Evolutionary conservation across 64 coral and sea anemone species (phyloP).

Genomic region (Exaiptasia diaphana): DNA sequence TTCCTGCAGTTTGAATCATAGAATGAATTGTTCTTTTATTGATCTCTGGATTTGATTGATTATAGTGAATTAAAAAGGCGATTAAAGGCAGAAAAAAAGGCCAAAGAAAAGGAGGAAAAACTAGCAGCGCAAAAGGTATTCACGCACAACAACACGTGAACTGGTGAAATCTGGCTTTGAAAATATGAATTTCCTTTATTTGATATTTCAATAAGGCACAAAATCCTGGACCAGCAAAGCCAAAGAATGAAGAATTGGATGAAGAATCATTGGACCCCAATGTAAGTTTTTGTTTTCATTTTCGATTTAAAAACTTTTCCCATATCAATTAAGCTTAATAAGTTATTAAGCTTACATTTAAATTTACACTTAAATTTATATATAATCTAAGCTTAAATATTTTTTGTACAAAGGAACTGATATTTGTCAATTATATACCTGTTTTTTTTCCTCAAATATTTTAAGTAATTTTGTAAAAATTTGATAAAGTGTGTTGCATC

Average conservation of each 20-base stretch:
- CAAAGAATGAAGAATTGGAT: slow-evolving; percentile 84
- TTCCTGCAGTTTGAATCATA: not conserved
- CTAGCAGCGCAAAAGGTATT: slow-evolving; percentile 52
- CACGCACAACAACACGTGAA: slow-evolving; percentile 54
- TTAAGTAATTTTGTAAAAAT: no score
- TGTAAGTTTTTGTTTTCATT: slow-evolving; percentile 44
- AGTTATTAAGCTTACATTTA: no score
- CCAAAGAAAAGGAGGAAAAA: slow-evolving; percentile 95
- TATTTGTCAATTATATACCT: no score
- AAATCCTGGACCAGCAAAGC: slow-evolving; percentile 32
- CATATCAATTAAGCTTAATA: no score
- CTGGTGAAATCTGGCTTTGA: not conserved
- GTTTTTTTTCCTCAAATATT: no score
- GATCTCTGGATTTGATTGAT: not conserved
- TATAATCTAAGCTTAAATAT: no score
- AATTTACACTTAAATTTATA: no score
- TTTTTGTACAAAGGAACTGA: no score
- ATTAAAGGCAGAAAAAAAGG: slow-evolving; percentile 92
- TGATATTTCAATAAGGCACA: slow-evolving; percentile 43
- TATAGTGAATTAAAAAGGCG: slow-evolving; percentile 85
- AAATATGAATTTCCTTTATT: not conserved
- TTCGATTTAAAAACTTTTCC: no score
- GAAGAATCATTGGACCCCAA: slow-evolving; percentile 95
- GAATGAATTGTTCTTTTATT: not conserved
- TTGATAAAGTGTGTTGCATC: no score